phyloP scores from a whole-genome alignment of 2,888 invertebrate species.

The Vanessa cardui region DNA sequence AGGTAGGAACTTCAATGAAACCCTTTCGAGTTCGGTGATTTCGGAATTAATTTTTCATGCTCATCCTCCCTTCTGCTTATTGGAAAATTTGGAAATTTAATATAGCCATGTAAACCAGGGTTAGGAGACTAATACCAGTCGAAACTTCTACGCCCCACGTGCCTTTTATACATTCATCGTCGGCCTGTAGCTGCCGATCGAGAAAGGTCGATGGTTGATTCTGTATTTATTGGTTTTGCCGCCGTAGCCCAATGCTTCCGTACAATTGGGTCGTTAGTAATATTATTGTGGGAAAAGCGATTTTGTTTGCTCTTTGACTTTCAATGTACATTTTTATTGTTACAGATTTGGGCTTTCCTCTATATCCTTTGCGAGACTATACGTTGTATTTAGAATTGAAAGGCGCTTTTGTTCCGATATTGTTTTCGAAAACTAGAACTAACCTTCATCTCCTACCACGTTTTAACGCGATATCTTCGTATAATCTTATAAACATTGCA shows the following conservation, averaged over 20 bases:
- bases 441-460: too few species aligned
- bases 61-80: constrained; percentile 51
- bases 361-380: constrained; percentile 66
- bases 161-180: constrained; percentile 69
- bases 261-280: constrained; percentile 82
- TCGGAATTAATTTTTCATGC: constrained; percentile 62
- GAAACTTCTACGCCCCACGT: constrained; percentile 61
- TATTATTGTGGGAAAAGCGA: constrained; percentile 79
- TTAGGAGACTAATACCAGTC: constrained; percentile 61
- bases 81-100: constrained; percentile 56
- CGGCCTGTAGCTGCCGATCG: constrained; percentile 54
- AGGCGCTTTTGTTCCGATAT: constrained; percentile 58
- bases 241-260: constrained; percentile 73
- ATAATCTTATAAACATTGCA: too few species aligned
- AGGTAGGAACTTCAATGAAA: constrained; percentile 49
- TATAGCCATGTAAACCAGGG: constrained; percentile 61
- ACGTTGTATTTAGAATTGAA: constrained; percentile 67
- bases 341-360: constrained; percentile 72
- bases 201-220: constrained; percentile 72
- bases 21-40: constrained; percentile 53
- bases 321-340: constrained; percentile 75
- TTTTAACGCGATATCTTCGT: too few species aligned
- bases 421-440: too few species aligned
- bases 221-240: constrained; percentile 80
- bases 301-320: constrained; percentile 80